Evolutionary conservation across 2,113 vertebrate genomes (phyloP).

Genomic region (Gymnogyps californianus): DNA sequence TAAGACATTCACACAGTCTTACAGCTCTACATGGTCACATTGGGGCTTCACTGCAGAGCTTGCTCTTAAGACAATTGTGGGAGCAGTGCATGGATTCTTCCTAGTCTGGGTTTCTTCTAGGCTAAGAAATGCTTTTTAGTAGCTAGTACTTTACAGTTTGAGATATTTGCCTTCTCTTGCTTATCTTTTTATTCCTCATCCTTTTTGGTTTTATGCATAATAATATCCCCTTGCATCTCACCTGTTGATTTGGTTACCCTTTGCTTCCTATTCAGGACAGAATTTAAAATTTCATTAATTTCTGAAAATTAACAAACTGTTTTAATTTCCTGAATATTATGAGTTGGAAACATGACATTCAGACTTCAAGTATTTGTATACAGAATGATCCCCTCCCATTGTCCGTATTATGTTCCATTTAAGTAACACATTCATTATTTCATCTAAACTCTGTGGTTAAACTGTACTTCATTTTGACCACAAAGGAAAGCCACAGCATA

Average conservation of each 20-base stretch:
- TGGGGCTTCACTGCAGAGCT: background rate
- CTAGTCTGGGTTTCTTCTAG: background rate
- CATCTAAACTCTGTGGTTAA: background rate
- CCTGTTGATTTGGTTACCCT: background rate
- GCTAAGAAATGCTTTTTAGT: background rate
- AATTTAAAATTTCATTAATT: background rate
- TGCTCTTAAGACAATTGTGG: background rate
- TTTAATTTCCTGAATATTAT: background rate
- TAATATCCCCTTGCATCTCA: background rate
- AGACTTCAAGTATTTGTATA: background rate
- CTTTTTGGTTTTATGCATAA: background rate
- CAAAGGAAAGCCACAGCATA: background rate
- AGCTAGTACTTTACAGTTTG: background rate
- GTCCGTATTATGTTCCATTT: background rate
- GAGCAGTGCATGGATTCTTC: background rate
- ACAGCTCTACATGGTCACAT: accelerated
- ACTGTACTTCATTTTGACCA: background rate
- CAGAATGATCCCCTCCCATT: background rate
- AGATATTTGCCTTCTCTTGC: background rate
- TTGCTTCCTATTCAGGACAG: background rate
- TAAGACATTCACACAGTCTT: background rate
- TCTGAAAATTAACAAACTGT: background rate
- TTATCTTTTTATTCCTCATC: background rate
- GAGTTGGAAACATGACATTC: background rate
- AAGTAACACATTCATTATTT: background rate